Evolutionary conservation across 92 coral and sea anemone species (phyloP).

Genomic region (Porites evermanni): DNA sequence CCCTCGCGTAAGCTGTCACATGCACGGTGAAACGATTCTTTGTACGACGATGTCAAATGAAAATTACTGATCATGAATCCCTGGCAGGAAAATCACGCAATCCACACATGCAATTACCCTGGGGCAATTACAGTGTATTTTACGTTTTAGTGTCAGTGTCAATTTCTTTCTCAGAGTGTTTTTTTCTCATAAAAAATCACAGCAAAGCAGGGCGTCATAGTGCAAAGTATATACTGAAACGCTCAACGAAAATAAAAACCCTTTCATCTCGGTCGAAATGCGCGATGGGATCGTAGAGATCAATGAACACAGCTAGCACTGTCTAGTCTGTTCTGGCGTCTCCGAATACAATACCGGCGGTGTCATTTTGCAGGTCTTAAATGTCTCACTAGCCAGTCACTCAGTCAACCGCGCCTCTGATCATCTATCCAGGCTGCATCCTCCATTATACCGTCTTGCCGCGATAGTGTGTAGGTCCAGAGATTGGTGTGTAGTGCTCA

Average conservation of each 20-base stretch:
- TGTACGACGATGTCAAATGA: too few relatives aligned
- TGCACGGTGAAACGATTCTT: too few relatives aligned
- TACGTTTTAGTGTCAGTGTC: too few relatives aligned
- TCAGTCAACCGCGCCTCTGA: slow-evolving; percentile 40
- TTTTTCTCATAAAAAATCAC: too few relatives aligned
- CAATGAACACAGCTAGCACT: slow-evolving; percentile 8
- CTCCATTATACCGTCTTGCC: slow-evolving; percentile 15
- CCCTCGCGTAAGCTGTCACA: too few relatives aligned
- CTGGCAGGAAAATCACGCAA: too few relatives aligned
- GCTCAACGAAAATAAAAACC: neutral
- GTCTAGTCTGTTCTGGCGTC: slow-evolving; percentile 47
- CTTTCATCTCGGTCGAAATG: slow-evolving; percentile 6
- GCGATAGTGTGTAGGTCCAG: slow-evolving; percentile 33
- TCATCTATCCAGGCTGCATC: slow-evolving; percentile 10
- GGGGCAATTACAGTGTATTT: too few relatives aligned
- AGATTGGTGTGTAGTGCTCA: slow-evolving; percentile 69
- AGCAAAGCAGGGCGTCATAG: too few relatives aligned
- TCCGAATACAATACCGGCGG: slow-evolving; percentile 36
- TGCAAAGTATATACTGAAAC: too few relatives aligned
- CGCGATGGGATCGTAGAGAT: slow-evolving; percentile 22
- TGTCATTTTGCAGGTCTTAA: slow-evolving; percentile 50
- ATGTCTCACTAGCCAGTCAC: slow-evolving; percentile 33
- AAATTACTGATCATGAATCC: too few relatives aligned
- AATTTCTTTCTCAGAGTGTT: too few relatives aligned
- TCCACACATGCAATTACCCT: too few relatives aligned